Evolutionary conservation across 2,113 vertebrate species (phyloP).

Genomic region (Vimba vimba): DNA sequence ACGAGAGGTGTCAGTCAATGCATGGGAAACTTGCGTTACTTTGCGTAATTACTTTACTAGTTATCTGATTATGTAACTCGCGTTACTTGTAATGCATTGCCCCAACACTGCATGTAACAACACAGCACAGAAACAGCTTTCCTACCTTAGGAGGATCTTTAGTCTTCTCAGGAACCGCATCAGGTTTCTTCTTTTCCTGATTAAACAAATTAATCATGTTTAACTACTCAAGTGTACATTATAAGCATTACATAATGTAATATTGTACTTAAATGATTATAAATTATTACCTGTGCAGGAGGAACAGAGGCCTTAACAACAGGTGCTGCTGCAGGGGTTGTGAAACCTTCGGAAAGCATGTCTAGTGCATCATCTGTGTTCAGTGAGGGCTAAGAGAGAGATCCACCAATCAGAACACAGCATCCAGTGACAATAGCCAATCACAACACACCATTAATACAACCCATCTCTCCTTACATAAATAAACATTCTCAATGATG

Average conservation of each 20-base stretch:
- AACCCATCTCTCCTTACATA: not conserved
- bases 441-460: not conserved
- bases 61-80: no score
- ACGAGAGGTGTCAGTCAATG: no score
- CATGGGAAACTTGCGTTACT: no score
- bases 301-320: conserved; percentile 59
- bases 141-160: conserved; percentile 44
- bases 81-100: no score
- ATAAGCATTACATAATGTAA: no score
- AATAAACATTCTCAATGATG: not conserved
- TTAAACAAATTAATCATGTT: not conserved
- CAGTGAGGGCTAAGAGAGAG: conserved; percentile 66
- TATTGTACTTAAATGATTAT: not conserved
- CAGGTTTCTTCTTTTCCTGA: conserved; percentile 53
- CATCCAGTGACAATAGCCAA: not conserved
- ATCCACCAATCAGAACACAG: conserved; percentile 4
- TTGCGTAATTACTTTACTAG: no score
- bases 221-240: not conserved
- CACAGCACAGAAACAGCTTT: not conserved
- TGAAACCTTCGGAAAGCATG: conserved; percentile 71
- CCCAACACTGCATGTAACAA: not conserved
- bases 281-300: conserved; percentile 46
- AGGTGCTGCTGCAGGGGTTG: conserved; percentile 56
- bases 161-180: conserved; percentile 40
- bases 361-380: conserved; percentile 69